Base-by-base conservation (phyloP, 2,113 vertebrate species). In the Progne subis region DNA sequence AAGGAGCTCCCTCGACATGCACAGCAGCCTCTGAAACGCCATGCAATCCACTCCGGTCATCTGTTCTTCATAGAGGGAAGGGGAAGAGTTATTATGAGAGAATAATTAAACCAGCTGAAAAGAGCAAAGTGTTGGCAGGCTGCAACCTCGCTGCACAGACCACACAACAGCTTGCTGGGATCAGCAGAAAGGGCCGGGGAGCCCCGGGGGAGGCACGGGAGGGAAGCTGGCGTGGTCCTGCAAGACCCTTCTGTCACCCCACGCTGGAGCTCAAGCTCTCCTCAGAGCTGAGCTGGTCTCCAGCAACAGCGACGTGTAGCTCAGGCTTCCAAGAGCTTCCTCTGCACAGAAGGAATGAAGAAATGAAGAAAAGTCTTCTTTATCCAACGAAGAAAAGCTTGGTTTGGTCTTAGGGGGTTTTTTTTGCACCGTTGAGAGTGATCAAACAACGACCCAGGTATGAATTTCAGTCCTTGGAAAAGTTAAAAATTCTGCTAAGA, bases 81-180 rank as follows among this genome's bases (percentile, higher is more conserved):
- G 88, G 88, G 95, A 97, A 96, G 96, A 90, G 67, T 97, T 97
- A 94, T 97, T 97, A 96, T 26, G 80, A 96, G 94, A 93, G 95
- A 97, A 95, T 96, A 97, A 98, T 97, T 96, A 98, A 97, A 85
- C 63, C 95, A 92, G 74, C 87, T 96, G 96, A 96, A 97, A 83
- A 16, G 69, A 96, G 90, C 88, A 92, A 92, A 86, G 91, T 64
- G 87, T 75, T 97, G 97, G 96, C 97, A 96, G 95, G 61, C 96
- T 96, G 37, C 86, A 96, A 17, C 70, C 83, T 80, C 80, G 77
- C 95, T 67, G 57, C 34, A 28, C 76, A 65, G 95, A 92, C 95
- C 94, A 96, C 91, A 94, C 94, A 92, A 89, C 71, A 96, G 96
- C 92, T 93, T 95, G 80, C 97, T 95, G 69, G 3, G 46, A 94